Base-by-base conservation (phyloP, 1,140 invertebrate genomes). In the Gryllus bimaculatus region DNA sequence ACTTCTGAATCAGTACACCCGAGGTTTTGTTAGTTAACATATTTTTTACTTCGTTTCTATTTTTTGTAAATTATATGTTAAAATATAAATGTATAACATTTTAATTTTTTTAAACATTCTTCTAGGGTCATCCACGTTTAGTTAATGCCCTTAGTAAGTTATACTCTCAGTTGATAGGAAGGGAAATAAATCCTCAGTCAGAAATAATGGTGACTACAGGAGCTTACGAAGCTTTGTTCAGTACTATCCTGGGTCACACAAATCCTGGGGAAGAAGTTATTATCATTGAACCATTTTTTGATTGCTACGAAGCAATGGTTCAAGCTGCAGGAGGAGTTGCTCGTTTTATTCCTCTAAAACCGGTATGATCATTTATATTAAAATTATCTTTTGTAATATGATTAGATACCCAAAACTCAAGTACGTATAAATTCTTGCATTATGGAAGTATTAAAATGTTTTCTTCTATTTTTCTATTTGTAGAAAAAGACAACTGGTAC, bases 271-370 rank as follows among this genome's bases (percentile, higher is more conserved):
- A 94, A 87, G 96, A 99, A 86, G 96, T 97, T 80, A 97, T 99
- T 81, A 96, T 99, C 48, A 97, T 99, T 81, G 98, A 99, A 85
- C 98, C 98, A 10, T 99, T 94, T 86, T 99, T 98, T 85, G 98
- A 99, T 85, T 99, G 97, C 84, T 99, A 99, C 85, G 94, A 94
- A 80, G 96, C 97, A 4, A 98, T 99, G 94, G 93, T 99, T 2
- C 90, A 88, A 82, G 90, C 92, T 82, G 95, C 95, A 48, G 96
- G 96, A 2, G 98, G 96, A 13, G 89, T 91, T 26, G 92, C 96
- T 0, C 92, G 92, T 78, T 99, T 94, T 85, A 94, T 99, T 80
- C 91, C 97, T 10, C 87, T 99, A 4, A 90, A 93, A 87, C 92
- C 94, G 75, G 93, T 95, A 88, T 90, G 2, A 20, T 15, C 3